phyloP scores from a whole-genome alignment of 2,797 vertebrate genomes.

The Sebastes minor region DNA sequence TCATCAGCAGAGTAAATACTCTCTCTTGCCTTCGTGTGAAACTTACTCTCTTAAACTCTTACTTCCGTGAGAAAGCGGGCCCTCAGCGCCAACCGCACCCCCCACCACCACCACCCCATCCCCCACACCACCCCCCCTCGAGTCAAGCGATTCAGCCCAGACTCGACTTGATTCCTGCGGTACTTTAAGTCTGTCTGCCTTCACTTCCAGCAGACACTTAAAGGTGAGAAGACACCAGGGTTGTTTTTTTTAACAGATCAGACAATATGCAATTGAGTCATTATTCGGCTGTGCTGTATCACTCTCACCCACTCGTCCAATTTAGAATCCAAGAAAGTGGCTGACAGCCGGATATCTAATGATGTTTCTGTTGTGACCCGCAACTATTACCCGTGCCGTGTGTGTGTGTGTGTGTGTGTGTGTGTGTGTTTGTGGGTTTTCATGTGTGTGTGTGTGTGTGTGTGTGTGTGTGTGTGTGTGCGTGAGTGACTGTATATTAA shows the following conservation, averaged over 20 bases:
- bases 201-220: slow-evolving; percentile 59
- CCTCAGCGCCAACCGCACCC: background rate
- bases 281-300: slow-evolving; percentile 59
- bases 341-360: slow-evolving; percentile 79
- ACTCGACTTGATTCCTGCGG: slow-evolving; percentile 20
- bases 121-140: background rate
- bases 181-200: slow-evolving; percentile 51
- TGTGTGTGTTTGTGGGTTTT: slow-evolving; percentile 13
- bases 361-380: slow-evolving; percentile 76
- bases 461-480: slow-evolving; percentile 41
- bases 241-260: slow-evolving; percentile 51
- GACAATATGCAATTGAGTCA: slow-evolving; percentile 71
- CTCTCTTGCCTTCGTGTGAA: slow-evolving; percentile 37
- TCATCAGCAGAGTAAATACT: slow-evolving; percentile 75
- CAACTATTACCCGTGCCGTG: slow-evolving; percentile 64
- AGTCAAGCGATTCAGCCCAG: slow-evolving; percentile 42
- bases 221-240: slow-evolving; percentile 54
- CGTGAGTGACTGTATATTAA: slow-evolving; percentile 49
- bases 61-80: slow-evolving; percentile 47
- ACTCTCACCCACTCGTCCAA: slow-evolving; percentile 73
- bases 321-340: slow-evolving; percentile 69
- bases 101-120: background rate
- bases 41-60: slow-evolving; percentile 47
- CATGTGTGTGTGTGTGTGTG: background rate
- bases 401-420: background rate